Base-by-base conservation (phyloP, 2,888 invertebrate genomes). In the Malachius bipustulatus region DNA sequence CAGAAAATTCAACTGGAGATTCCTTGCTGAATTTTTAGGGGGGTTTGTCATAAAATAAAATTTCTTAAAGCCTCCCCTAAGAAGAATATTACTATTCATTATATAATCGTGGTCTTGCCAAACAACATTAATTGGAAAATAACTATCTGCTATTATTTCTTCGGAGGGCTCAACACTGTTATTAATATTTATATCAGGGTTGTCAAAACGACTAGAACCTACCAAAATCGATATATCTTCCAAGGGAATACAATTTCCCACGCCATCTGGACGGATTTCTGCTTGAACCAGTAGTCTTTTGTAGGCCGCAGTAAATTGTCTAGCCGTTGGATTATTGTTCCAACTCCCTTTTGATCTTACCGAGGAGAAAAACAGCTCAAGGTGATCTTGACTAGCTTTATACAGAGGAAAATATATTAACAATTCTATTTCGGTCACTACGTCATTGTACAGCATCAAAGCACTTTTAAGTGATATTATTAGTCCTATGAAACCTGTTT, bases 271-370 rank as follows among this genome's bases (percentile, higher is more conserved):
- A 2, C 40, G 32, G 14, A 44, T 28, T 36, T 39, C 43, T n/a
- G 30, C 38, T 19, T 35, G 4, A n/a, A 41, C 32, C 14, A 44
- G 30, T n/a, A 45, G 26, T 30, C 40, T 40, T 32, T 45, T 42
- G 32, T 45, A 45, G 2, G 44, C 40, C 4, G 37, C 31, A 6
- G 26, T 32, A 35, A 44, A 44, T 14, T 45, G 44, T 3, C 37
- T 13, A 11, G 32, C 31, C 4, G 44, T 46, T 2, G 46, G 46
- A 36, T 46, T 46, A 26, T 45, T 46, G 32, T 46, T 46, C 34
- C 38, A 43, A 4, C 44, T 44, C 2, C 46, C 46, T 36, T 33
- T 35, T 4, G 36, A 33, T 10, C 43, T 14, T 4, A 46, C 37
- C 10, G 36, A 36, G 19, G 30, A 29, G 19, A 43, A 43, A 38